Percentiles rank a stretch among this genome's conserved stretches.
phyloP scores from a whole-genome alignment of 2,113 vertebrate genomes.

The Edolisoma coerulescens region DNA sequence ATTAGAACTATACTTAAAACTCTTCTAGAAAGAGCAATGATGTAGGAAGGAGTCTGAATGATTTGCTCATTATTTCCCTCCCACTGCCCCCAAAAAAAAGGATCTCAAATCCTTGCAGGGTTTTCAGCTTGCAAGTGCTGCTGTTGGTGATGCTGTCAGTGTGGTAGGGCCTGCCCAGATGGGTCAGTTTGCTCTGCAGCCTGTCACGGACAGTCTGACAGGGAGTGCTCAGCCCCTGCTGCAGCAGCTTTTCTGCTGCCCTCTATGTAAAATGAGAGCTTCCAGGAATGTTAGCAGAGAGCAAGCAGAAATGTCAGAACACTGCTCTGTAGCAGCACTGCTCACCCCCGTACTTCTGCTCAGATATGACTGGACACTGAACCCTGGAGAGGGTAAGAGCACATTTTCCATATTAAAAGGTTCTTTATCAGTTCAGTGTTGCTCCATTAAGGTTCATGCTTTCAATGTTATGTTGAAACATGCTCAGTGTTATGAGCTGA shows the following conservation, averaged over 20 bases:
- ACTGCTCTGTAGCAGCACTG: background rate
- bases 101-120: background rate
- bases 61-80: background rate
- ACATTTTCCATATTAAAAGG: background rate
- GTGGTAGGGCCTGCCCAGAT: background rate
- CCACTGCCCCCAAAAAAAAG: background rate
- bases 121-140: background rate
- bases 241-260: slow-evolving; percentile 34
- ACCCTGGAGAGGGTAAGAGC: slow-evolving; percentile 29
- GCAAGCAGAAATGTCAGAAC: slow-evolving; percentile 20
- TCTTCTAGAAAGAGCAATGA: background rate
- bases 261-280: slow-evolving; percentile 69
- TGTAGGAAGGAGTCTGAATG: background rate
- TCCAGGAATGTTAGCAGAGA: slow-evolving; percentile 8
- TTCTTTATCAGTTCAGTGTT: background rate
- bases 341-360: background rate
- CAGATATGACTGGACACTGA: background rate
- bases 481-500: background rate
- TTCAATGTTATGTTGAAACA: background rate
- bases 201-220: background rate
- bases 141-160: background rate
- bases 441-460: background rate
- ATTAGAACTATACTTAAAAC: background rate
- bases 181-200: background rate
- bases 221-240: slow-evolving; percentile 17